Conservation (phyloP, 2,113 vertebrate genomes). For the Oenanthe oenanthe region DNA sequence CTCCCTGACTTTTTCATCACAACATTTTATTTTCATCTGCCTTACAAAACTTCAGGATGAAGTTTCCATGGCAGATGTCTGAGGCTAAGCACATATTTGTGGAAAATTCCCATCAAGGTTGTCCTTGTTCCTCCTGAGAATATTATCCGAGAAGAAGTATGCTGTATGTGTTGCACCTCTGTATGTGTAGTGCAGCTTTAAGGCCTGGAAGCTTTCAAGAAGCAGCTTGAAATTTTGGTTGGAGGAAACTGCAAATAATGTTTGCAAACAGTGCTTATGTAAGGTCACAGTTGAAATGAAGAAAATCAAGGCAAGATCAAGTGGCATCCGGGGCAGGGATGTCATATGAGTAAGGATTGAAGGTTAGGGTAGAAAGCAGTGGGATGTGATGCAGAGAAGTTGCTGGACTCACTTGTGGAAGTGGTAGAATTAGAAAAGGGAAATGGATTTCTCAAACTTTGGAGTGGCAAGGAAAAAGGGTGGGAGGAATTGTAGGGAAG, state of each 20-base stretch:
- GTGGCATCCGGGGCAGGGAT: background rate
- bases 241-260: background rate
- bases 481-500: background rate
- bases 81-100: background rate
- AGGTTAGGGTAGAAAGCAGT: background rate
- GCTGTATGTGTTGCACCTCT: background rate
- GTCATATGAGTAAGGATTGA: background rate
- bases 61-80: background rate
- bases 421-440: background rate
- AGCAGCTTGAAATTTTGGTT: background rate
- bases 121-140: background rate
- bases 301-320: background rate
- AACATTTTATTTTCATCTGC: constrained; percentile 17
- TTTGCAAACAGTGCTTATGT: background rate
- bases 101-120: background rate
- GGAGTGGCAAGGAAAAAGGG: background rate
- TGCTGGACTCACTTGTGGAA: background rate
- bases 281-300: background rate
- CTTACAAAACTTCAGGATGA: background rate
- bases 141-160: background rate
- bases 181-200: background rate
- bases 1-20: background rate
- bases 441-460: background rate
- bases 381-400: background rate
- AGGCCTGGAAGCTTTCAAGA: background rate